These are phyloP conservation scores for Andrena camellia DNA, from an alignment of 2,888 invertebrate species.

Conservation along the genomic window DNA sequence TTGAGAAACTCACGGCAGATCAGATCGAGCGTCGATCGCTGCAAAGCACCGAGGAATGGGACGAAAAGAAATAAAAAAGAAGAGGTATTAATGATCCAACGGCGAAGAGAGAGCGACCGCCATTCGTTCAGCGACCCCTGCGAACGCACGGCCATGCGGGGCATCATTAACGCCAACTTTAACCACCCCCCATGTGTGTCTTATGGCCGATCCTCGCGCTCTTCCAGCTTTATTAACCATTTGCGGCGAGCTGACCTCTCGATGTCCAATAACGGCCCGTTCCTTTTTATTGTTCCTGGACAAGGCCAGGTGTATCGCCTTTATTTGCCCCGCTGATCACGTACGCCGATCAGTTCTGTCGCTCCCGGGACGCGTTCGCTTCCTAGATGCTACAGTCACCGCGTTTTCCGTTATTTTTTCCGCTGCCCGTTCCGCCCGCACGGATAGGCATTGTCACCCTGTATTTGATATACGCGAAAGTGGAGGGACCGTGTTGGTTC, in stretches of 20 bases:
- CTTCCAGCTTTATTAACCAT: slow-evolving; percentile 77
- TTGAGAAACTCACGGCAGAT: no score
- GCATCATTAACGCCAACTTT: slow-evolving; percentile 83
- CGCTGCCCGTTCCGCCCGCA: slow-evolving; percentile 16
- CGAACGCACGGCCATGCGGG: slow-evolving; percentile 76
- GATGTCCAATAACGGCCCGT: slow-evolving; percentile 75
- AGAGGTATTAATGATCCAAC: slow-evolving; percentile 43
- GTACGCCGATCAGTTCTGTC: slow-evolving; percentile 64
- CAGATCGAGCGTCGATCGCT: background rate
- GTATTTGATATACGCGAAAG: slow-evolving; percentile 59
- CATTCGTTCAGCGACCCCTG: slow-evolving; percentile 77
- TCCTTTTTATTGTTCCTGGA: slow-evolving; percentile 72
- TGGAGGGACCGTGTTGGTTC: slow-evolving; percentile 40
- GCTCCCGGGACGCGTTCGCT: slow-evolving; percentile 53
- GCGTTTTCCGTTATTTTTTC: slow-evolving; percentile 4
- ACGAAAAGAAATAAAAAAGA: slow-evolving; percentile 18
- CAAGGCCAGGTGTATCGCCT: slow-evolving; percentile 69
- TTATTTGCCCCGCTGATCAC: slow-evolving; percentile 65
- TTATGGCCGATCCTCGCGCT: slow-evolving; percentile 74
- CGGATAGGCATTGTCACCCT: slow-evolving; percentile 59
- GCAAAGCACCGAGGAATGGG: background rate
- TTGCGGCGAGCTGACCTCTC: slow-evolving; percentile 72
- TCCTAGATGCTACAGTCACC: slow-evolving; percentile 34
- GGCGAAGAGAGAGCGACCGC: slow-evolving; percentile 42
- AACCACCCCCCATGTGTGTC: slow-evolving; percentile 77